Evolutionary conservation across 2,888 invertebrate species (phyloP).

Genomic region (Labia minor): DNA sequence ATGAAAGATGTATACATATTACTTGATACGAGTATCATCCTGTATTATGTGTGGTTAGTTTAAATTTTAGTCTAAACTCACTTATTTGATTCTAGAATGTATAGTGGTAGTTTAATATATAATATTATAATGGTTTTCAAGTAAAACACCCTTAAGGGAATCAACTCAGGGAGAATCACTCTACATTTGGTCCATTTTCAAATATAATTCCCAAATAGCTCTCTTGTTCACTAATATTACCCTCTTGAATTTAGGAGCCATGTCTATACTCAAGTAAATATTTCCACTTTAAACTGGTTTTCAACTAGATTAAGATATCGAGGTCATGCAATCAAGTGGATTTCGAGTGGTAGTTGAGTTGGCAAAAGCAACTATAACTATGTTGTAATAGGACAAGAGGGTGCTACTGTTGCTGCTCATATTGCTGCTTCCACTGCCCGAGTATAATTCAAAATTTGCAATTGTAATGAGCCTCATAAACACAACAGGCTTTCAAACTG

Average conservation of each 20-base stretch:
- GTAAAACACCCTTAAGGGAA: not conserved
- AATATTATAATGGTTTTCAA: not conserved
- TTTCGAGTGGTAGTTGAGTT: not conserved
- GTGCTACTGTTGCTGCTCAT: not conserved
- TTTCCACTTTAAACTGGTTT: constrained; percentile 4
- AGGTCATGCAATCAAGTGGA: not conserved
- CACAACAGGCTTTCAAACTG: constrained; percentile 8
- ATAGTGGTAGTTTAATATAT: not conserved
- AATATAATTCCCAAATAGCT: not conserved
- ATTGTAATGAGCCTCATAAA: constrained; percentile 13
- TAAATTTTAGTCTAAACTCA: too few relatives aligned
- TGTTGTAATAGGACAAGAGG: constrained; percentile 7
- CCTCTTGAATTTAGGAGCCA: not conserved
- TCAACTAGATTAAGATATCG: constrained; percentile 1
- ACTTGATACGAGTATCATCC: too few relatives aligned
- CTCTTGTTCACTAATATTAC: not conserved
- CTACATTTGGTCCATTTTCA: not conserved
- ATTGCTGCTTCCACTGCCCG: not conserved
- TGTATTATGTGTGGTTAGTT: too few relatives aligned
- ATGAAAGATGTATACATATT: too few relatives aligned
- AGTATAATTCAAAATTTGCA: constrained; percentile 13
- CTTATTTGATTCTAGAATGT: too few relatives aligned
- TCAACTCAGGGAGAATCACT: not conserved
- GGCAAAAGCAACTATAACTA: constrained; percentile 5
- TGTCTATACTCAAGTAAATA: not conserved